Evolutionary conservation across 2,888 invertebrate genomes (phyloP), one percentile per base, ranked within the genome.

Genomic region (Melieria omissa): DNA sequence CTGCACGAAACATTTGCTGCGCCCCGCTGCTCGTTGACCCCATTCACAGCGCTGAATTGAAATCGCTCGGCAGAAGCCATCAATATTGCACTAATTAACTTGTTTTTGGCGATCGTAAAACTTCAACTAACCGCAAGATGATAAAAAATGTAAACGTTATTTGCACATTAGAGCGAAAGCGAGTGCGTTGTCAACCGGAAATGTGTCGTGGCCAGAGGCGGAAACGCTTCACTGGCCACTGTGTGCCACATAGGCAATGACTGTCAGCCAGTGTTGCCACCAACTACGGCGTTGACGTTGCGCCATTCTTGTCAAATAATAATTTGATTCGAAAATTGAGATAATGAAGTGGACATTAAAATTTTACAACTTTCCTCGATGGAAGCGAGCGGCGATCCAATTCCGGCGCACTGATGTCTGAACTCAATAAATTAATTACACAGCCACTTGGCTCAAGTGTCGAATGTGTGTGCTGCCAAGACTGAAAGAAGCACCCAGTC

Each of bases 331-430:
- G 80, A 75, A 77, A 81, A 75, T 78, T 74, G 58, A 78, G 82
- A 81, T 81, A 82, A 80, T 79, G 73, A 78, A 80, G 77, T 77
- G 76, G 77, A 80, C 81, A 82, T 81, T 81, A 81, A 81, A 82
- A 79, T 81, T 63, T 81, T 80, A 81, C 79, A 82, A 74, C 79
- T 80, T 71, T 73, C 72, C 64, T 47, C 49, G 44, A 55, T 47
- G 66, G 66, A 57, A 47, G 29, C 9, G 66, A 47, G 57, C 58
- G 60, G 44, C 60, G 52, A 60, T 49, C 29, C 49, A 45, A 61
- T 52, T 57, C 41, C 9, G 16, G 60, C 49, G 42, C 44, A 58
- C 60, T 67, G 16, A 16, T 52, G 14, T 63, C 54, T 63, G 69
- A 69, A 69, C 69, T 69, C 69, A 69, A 69, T 69, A 69, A 69